Conservation (phyloP, 2,888 invertebrate genomes). For the Orthosia gracilis region DNA sequence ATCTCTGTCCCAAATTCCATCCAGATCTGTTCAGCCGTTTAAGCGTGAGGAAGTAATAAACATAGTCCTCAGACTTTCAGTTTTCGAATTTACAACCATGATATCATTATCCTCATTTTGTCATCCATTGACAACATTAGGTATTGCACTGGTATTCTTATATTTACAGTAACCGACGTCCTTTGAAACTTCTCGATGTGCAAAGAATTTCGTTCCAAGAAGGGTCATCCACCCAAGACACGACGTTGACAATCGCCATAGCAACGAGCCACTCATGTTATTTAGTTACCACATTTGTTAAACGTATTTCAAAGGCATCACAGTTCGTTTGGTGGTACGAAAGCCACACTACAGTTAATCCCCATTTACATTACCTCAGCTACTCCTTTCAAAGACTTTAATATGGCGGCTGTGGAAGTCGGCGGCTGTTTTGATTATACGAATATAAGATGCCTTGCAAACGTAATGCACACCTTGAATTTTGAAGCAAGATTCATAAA, state of each 20-base stretch:
- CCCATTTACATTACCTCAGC: slow-evolving; percentile 58
- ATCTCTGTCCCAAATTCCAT: no score
- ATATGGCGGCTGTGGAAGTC: slow-evolving; percentile 51
- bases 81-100: neutral
- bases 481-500: slow-evolving; percentile 31
- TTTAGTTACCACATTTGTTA: slow-evolving; percentile 38
- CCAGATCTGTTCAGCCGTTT: no score
- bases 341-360: slow-evolving; percentile 61
- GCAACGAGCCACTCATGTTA: slow-evolving; percentile 20
- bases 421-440: slow-evolving; percentile 62
- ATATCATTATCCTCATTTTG: no score
- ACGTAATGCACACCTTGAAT: slow-evolving; percentile 43
- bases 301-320: slow-evolving; percentile 48
- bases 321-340: slow-evolving; percentile 47
- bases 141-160: neutral
- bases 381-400: slow-evolving; percentile 58
- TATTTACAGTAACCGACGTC: no score
- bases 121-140: no score
- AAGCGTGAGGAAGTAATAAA: no score
- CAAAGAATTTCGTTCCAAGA: neutral
- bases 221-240: neutral
- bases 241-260: neutral
- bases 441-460: slow-evolving; percentile 59
- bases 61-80: neutral
- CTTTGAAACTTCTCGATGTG: neutral